These are phyloP conservation scores for Tanytarsus gracilentus DNA, from an alignment of 2,888 invertebrate species.

Conservation along the genomic window DNA sequence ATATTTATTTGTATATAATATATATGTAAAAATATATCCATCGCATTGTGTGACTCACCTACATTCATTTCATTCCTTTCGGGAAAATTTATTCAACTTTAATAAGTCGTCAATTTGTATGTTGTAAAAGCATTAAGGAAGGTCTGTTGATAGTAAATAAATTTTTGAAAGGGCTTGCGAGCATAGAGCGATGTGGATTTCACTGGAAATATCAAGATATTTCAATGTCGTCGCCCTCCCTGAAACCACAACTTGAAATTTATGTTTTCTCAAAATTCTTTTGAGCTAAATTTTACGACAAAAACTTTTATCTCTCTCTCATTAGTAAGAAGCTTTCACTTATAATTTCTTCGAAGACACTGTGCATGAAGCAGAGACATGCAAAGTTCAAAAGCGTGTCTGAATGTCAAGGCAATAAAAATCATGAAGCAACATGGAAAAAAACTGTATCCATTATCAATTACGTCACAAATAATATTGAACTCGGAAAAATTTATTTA, in stretches of 20 bases:
- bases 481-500: no score
- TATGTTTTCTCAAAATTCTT: no score
- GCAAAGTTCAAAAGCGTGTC: background rate
- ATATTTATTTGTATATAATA: background rate
- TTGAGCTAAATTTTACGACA: no score
- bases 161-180: no score
- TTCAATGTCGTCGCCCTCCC: no score
- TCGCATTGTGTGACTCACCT: slow-evolving; percentile 14
- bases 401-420: slow-evolving; percentile 2
- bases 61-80: slow-evolving; percentile 5
- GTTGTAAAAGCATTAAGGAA: background rate
- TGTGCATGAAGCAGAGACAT: background rate
- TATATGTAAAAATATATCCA: background rate
- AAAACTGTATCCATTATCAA: no score
- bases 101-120: background rate
- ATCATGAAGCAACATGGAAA: background rate
- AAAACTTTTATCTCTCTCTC: no score
- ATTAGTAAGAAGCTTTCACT: background rate
- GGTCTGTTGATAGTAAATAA: no score
- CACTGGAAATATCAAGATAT: no score
- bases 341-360: background rate
- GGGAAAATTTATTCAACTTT: background rate
- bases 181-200: no score
- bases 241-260: no score
- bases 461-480: no score